phyloP scores from a whole-genome alignment of 2,888 invertebrate species.

The Eristalinus aeneus region DNA sequence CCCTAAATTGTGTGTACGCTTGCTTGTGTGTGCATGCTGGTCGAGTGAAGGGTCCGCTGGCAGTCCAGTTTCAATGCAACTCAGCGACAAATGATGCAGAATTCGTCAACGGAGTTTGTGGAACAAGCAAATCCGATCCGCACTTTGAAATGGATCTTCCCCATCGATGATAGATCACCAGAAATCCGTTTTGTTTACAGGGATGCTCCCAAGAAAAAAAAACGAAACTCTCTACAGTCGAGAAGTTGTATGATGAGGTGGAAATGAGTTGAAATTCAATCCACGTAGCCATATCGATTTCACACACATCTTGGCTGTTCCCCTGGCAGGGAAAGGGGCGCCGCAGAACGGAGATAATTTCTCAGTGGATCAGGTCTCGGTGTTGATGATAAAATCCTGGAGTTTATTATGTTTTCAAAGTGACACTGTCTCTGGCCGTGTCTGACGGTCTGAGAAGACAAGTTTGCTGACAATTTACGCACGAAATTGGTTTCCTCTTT shows the following conservation, averaged over 20 bases:
- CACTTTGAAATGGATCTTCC: slow-evolving; percentile 23
- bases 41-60: slow-evolving; percentile 24
- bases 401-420: slow-evolving; percentile 51
- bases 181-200: slow-evolving; percentile 14
- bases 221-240: neutral
- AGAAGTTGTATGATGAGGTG: slow-evolving; percentile 57
- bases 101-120: slow-evolving; percentile 13
- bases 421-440: slow-evolving; percentile 25
- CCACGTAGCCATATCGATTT: slow-evolving; percentile 44
- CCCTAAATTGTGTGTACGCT: neutral
- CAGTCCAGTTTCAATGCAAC: neutral
- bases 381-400: slow-evolving; percentile 38
- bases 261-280: slow-evolving; percentile 55
- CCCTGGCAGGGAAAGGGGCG: neutral
- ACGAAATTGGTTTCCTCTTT: slow-evolving; percentile 49
- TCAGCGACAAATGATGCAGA: slow-evolving; percentile 14
- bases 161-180: neutral
- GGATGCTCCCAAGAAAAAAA: slow-evolving; percentile 33
- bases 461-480: slow-evolving; percentile 47
- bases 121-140: slow-evolving; percentile 20
- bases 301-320: slow-evolving; percentile 43
- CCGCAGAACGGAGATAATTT: slow-evolving; percentile 41
- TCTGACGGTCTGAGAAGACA: neutral
- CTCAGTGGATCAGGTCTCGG: slow-evolving; percentile 66
- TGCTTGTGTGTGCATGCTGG: slow-evolving; percentile 5